Evolutionary conservation across 2,888 invertebrate genomes (phyloP), one percentile per base, ranked within the genome.

Genomic region (Eupithecia subumbrata): DNA sequence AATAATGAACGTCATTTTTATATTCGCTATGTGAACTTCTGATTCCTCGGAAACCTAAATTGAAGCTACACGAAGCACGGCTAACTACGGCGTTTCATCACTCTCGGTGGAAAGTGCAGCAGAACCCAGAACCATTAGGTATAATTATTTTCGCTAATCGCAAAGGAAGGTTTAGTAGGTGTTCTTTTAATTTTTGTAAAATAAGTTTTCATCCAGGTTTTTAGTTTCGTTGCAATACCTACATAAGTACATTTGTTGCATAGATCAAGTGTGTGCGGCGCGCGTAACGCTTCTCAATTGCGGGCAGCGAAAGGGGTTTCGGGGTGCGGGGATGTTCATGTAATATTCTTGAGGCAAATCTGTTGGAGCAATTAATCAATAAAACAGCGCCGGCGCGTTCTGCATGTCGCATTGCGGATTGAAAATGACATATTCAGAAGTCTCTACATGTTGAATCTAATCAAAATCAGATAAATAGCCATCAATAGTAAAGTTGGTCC

Each of bases 351-450:
- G 37, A 37, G 14, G 16, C 30, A 11, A 30, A 8, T n/a, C 18
- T n/a, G 18, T 34, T 14, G 30, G 5, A 30, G 69, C 25, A 45
- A 75, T 72, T 63, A 69, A 45, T 72, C 72, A 72, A 70, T 72
- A 75, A 16, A 37, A 45, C 22, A 22, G 75, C 75, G 75, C 40
- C 75, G 69, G 75, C 75, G 75, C 69, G 69, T 56, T 72, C 40
- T 22, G 22, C 52, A 43, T 69, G 18, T 11, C 75, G 69, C 72
- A 75, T 72, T 75, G 75, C 75, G 70, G 67, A 67, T 43, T 18
- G 43, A 43, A 37, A 66, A 11, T 43, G 22, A 56, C n/a, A 52
- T 52, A n/a, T 52, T 52, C n/a, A 48, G n/a, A 52, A 9, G 3
- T n/a, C n/a, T 52, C 2, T 52, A 2, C 8, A n/a, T 52, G 52